Conservation (phyloP, 2,113 vertebrate genomes). For the Pseudorhombus dupliciocellatus region DNA sequence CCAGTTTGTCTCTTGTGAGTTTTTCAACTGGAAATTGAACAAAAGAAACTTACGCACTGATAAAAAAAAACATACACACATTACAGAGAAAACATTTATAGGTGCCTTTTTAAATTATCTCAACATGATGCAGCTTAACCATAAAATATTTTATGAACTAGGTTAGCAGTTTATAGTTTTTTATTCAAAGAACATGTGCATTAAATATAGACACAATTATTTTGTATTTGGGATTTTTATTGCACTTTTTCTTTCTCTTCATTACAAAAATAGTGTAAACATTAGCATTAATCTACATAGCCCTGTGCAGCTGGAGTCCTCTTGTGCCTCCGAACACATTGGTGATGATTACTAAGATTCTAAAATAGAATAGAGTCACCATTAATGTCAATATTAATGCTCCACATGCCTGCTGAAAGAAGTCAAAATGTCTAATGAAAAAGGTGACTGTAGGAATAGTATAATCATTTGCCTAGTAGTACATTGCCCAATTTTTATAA, state of each 20-base stretch:
- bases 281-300: too few relatives aligned
- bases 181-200: too few relatives aligned
- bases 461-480: neutral
- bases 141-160: neutral
- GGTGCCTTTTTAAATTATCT: neutral
- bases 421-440: conserved; percentile 7
- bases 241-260: too few relatives aligned
- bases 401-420: neutral
- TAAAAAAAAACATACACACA: neutral
- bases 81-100: neutral
- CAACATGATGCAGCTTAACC: neutral
- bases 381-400: neutral
- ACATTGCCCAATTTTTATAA: neutral
- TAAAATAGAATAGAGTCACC: neutral
- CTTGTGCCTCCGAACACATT: neutral
- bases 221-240: neutral
- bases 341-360: too few relatives aligned
- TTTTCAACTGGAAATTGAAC: neutral
- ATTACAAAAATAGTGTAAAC: neutral
- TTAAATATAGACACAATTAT: too few relatives aligned
- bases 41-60: conserved; percentile 1
- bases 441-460: neutral
- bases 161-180: too few relatives aligned
- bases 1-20: conserved; percentile 86
- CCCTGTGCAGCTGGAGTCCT: neutral